A percentile compares a stretch with the other conserved stretches of the same genome.
Evolutionary conservation across 2,113 vertebrate species (phyloP).

Genomic region (Leucopsar rothschildi): DNA sequence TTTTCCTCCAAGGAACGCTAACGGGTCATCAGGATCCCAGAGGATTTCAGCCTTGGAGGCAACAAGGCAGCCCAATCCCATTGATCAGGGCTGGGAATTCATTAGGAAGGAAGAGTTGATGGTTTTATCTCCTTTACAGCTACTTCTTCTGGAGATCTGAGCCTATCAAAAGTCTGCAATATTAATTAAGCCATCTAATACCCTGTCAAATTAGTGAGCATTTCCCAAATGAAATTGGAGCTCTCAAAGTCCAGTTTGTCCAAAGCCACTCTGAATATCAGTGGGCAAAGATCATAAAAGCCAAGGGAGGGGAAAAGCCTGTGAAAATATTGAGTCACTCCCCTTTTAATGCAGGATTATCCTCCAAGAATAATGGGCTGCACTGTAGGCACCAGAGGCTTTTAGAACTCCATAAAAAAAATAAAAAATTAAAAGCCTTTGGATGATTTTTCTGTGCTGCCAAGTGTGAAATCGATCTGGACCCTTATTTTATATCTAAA

Average conservation of each 20-base stretch:
- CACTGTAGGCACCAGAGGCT: neutral
- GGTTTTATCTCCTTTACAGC: neutral
- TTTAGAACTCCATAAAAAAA: neutral
- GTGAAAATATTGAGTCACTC: neutral
- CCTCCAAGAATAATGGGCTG: neutral
- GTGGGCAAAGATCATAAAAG: neutral
- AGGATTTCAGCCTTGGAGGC: neutral
- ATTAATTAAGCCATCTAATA: conserved; percentile 31
- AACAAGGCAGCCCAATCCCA: neutral
- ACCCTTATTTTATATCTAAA: neutral
- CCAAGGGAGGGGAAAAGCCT: neutral
- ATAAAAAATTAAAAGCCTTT: neutral
- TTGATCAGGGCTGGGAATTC: neutral
- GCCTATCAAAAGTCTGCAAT: neutral
- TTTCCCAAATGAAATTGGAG: neutral
- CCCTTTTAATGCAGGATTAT: neutral
- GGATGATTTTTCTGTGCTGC: neutral
- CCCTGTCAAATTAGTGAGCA: neutral
- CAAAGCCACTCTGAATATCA: neutral
- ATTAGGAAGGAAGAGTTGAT: neutral
- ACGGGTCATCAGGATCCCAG: neutral
- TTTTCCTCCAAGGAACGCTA: neutral
- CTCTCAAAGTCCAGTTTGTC: neutral
- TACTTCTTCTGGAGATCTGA: neutral
- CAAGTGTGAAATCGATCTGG: neutral